Evolutionary conservation across 1,140 invertebrate genomes (phyloP), one percentile per base, ranked within the genome.

Genomic region (Prorops nasuta): DNA sequence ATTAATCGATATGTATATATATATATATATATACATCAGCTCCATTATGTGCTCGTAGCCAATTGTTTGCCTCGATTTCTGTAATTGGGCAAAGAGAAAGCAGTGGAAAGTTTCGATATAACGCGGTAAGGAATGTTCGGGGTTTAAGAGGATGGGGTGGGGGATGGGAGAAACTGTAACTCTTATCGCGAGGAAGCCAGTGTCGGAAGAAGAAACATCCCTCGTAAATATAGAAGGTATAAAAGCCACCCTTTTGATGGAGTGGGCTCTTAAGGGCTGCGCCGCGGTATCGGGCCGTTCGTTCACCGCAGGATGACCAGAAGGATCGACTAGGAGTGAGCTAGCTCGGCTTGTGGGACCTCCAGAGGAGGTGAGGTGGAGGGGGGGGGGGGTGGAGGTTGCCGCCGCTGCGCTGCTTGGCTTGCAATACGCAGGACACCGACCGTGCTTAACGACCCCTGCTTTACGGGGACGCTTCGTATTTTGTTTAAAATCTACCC

Each of bases 171-270:
- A 55, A 51, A 57, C 59, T 62, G 66, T 64, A 63, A 66, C 60
- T 71, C 70, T 73, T 72, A 75, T 74, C 70, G 65, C 51, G 54
- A 59, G 55, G 57, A 64, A 67, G 60, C 63, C 59, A 57, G 58
- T 60, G 60, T 54, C 61, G 62, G 61, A 66, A 68, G 62, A 66
- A 71, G 64, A 72, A 74, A 71, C 70, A 70, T 72, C 60, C 59
- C 65, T 70, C 67, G 67, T 74, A 74, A 71, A 75, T 75, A 74
- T 71, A 69, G 61, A 62, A 71, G 58, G 66, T 67, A 74, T 74
- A 74, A 74, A 74, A 72, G 67, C 68, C 55, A 69, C 65, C 67
- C 63, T 67, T 71, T 67, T 74, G 72, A 76, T 74, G 64, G 73
- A 76, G 71, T 71, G 63, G 63, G 64, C 64, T 72, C 65, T 72